phyloP scores from a whole-genome alignment of 2,888 invertebrate genomes.

The Spisula subtruncata region DNA sequence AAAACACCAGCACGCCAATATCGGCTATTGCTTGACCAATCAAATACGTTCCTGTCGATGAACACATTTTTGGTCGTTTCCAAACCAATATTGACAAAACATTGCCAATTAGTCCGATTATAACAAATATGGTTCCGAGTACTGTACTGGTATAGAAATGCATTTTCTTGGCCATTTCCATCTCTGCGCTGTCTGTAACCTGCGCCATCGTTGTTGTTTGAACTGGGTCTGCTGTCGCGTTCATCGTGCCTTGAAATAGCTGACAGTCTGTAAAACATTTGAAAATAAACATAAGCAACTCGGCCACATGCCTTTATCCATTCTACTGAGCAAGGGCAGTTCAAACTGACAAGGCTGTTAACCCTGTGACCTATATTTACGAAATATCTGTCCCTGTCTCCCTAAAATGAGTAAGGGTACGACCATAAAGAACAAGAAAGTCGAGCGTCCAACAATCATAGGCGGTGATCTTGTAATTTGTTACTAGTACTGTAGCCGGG shows the following conservation, averaged over 20 bases:
- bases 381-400: too few species aligned
- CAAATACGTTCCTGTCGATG: conserved; percentile 75
- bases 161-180: conserved; percentile 62
- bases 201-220: neutral
- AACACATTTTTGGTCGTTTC: conserved; percentile 60
- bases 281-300: too few species aligned
- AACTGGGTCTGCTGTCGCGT: neutral
- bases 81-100: conserved; percentile 65
- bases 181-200: conserved; percentile 28
- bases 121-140: conserved; percentile 63
- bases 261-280: neutral
- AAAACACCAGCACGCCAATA: conserved; percentile 75
- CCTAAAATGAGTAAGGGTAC: too few species aligned
- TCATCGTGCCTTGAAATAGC: neutral
- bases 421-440: too few species aligned
- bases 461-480: too few species aligned
- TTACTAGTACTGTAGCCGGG: too few species aligned
- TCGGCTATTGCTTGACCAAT: conserved; percentile 79
- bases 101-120: conserved; percentile 63
- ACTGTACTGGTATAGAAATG: conserved; percentile 59
- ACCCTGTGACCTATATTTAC: too few species aligned
- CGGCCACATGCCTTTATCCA: too few species aligned
- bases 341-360: too few species aligned
- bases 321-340: too few species aligned
- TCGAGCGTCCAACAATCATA: too few species aligned